Base-by-base conservation (phyloP, 2,797 vertebrate genomes). In the Sciurus carolinensis region DNA sequence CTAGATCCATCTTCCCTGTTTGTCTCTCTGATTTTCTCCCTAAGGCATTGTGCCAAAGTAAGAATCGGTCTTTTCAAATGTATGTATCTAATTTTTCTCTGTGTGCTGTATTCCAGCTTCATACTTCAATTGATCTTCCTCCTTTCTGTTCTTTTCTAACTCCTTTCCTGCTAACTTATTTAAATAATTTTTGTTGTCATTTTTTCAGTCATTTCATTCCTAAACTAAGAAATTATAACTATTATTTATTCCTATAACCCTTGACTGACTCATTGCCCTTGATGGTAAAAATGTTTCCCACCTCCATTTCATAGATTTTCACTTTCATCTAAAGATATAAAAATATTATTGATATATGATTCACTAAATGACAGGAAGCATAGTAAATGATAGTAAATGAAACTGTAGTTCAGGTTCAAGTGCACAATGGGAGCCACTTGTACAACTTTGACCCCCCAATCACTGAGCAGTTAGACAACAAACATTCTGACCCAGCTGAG, bases 151-250 rank as follows among this genome's bases (percentile, higher is more conserved):
- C 73, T 57, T 73, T 80, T 54, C 85, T 77, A 33, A 80, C 4
- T n/a, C 33, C 30, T 26, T 91, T 93, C 47, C 33, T 44, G 33
- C 62, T 83, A 62, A 83, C 52, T 76, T 67, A 47, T 42, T 75
- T 84, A 81, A 90, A 69, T 47, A 71, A 3, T 67, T 85, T 87
- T 26, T 44, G 33, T 71, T 22, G 39, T 18, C 8, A 26, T 42
- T 83, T 85, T 79, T 86, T 30, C 12, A 71, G 36, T n/a, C 62
- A 22, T 62, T 95, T 80, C 62, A 22, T 62, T 95, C 36, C n/a
- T 36, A 91, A 96, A 76, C 62, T 90, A 79, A 64, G 30, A 95
- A 62, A 91, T 52, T 67, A 69, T 36, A 85, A 82, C 12, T 73
- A 67, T 12, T 67, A 1, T 64, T 59, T 87, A 42, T 17, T 71